Conservation (phyloP, 2,888 invertebrate species). For the Alviniconcha strummeri region DNA sequence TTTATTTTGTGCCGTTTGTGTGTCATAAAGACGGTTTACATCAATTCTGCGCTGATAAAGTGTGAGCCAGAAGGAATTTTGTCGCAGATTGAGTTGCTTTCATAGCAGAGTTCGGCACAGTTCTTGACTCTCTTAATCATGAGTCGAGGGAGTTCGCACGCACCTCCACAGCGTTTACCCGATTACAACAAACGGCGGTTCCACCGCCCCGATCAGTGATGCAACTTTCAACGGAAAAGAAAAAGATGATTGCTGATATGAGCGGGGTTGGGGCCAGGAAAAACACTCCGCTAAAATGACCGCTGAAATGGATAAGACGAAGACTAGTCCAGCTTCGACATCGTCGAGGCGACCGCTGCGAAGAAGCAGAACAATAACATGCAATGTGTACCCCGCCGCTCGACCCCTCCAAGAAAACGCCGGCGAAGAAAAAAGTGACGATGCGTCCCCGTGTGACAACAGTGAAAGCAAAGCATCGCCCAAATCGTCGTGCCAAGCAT, state of each 20-base stretch:
- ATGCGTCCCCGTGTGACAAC: constrained; percentile 2
- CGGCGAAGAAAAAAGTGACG: neutral
- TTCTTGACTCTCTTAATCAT: neutral
- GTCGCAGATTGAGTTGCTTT: constrained; percentile 1
- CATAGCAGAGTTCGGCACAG: neutral
- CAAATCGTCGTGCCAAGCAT: constrained; percentile 86
- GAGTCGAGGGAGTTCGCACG: neutral
- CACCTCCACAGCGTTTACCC: neutral
- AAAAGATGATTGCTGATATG: neutral
- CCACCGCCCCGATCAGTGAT: neutral
- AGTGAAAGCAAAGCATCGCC: constrained; percentile 28
- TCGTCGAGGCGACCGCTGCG: constrained; percentile 25
- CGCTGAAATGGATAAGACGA: constrained; percentile 31
- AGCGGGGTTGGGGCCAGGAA: neutral
- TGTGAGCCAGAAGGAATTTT: neutral
- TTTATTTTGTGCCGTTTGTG: neutral
- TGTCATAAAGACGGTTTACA: neutral
- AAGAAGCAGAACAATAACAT: constrained; percentile 29
- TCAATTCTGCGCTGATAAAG: neutral
- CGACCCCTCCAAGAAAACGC: constrained; percentile 18
- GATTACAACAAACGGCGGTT: neutral
- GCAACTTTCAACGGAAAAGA: neutral
- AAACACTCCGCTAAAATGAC: constrained; percentile 14
- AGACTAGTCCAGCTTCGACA: neutral
- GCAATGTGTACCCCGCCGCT: constrained; percentile 30